Evolutionary conservation across 2,113 vertebrate genomes (phyloP), one percentile per base, ranked within the genome.

Genomic region (Calonectris borealis): DNA sequence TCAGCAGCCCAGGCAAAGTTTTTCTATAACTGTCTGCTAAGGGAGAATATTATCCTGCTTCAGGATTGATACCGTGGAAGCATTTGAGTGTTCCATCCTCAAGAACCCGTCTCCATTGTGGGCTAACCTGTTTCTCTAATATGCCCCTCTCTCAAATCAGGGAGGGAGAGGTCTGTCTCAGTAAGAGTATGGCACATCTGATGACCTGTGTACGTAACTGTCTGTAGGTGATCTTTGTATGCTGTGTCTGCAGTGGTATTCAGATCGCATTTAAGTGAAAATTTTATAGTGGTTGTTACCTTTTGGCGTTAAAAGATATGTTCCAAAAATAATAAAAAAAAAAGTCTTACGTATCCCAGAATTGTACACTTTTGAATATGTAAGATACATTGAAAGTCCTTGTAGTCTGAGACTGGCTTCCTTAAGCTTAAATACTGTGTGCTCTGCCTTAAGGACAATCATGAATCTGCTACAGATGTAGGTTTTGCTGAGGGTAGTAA

Each of bases 211-310:
- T 42, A 42, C 42, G 94, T 97, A 93, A 93, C 93, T 96, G 92
- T 97, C 87, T 88, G 21, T 95, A 96, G 97, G 93, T 93, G 60
- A 96, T 73, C 88, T 97, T 96, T 95, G 94, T 98, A 95, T 88
- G 94, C 90, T 93, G 60, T 95, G 96, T 92, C 84, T 96, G 95
- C 94, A 96, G 93, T 95, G 95, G 83, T 97, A 95, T 94, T 97
- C 81, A 91, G 93, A 97, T 97, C 96, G 96, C 96, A 85, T 97
- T 98, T 91, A 90, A 97, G 96, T 90, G 97, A 95, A 96, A 97
- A 96, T 82, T 92, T 73, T 68, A 94, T 92, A 96, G 96, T 94
- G 94, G 94, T 91, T 97, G 94, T 97, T 98, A 96, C 83, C 94
- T 97, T 94, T 97, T 95, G 96, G 95, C 95, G 96, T 97, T 97